Conservation (phyloP, 1,140 invertebrate species). For the Drosophila lowei region DNA sequence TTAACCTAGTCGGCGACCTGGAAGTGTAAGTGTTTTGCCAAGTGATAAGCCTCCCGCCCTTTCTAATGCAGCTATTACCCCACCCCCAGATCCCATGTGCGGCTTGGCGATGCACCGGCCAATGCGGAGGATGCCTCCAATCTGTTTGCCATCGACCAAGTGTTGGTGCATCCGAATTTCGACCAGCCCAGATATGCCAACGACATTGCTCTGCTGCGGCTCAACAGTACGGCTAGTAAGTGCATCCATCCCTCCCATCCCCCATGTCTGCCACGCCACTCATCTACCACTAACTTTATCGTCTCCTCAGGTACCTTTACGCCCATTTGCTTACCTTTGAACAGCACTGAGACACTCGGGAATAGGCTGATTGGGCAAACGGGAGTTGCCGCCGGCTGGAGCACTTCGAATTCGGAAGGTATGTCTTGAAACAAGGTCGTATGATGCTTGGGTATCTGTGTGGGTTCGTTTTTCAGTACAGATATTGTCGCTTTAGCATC, state of each 20-base stretch:
- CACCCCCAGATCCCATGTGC: conserved; percentile 84
- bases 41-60: neutral
- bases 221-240: conserved; percentile 66
- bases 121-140: conserved; percentile 83
- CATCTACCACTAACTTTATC: too few relatives aligned
- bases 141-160: conserved; percentile 83
- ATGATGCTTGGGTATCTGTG: conserved; percentile 1
- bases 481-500: neutral
- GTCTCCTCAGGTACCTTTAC: conserved; percentile 67
- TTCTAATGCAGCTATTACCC: neutral
- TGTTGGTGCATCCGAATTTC: conserved; percentile 85
- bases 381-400: conserved; percentile 86
- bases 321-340: conserved; percentile 85
- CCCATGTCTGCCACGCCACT: neutral
- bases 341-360: conserved; percentile 46
- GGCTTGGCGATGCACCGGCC: conserved; percentile 84
- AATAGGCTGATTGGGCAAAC: conserved; percentile 73
- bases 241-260: neutral
- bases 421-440: conserved; percentile 9
- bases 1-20: conserved; percentile 82
- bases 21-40: conserved; percentile 82
- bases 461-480: too few relatives aligned
- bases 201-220: conserved; percentile 87
- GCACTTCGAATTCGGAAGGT: conserved; percentile 67
- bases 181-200: conserved; percentile 86